Evolutionary conservation across 35 echinoderm and acorn worm genomes (phyloP).

Genomic region (Patiria miniata): DNA sequence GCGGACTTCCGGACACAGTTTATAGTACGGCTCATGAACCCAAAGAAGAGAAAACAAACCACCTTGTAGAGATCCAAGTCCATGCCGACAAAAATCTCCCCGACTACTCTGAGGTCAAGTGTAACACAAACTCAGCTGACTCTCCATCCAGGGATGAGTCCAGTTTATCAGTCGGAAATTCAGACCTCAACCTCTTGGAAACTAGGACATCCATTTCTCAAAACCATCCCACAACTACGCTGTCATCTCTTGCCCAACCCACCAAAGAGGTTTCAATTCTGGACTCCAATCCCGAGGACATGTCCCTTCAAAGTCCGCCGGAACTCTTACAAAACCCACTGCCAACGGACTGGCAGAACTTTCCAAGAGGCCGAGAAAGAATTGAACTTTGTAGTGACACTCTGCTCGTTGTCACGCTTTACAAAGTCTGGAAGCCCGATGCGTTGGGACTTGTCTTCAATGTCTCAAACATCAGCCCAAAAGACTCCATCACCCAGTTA

Average conservation of each 20-base stretch:
- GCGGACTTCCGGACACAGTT: no score
- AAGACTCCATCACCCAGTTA: constrained; percentile 23
- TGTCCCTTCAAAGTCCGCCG: background rate
- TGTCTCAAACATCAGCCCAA: constrained; percentile 44
- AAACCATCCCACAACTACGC: no score
- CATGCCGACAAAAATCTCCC: no score
- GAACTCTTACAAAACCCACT: background rate
- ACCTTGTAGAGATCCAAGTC: no score
- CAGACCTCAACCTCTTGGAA: no score
- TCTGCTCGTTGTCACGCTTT: constrained; percentile 41
- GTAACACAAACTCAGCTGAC: no score
- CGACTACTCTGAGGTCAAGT: no score
- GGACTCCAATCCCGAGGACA: background rate
- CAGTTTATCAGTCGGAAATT: no score
- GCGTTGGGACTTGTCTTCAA: constrained; percentile 61
- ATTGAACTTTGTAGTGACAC: constrained; percentile 39
- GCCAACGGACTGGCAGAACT: background rate
- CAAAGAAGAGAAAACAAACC: no score
- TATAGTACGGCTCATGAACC: no score
- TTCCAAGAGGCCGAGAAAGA: background rate
- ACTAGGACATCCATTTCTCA: no score
- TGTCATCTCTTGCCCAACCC: background rate
- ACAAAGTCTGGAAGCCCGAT: constrained; percentile 77
- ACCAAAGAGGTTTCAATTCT: background rate
- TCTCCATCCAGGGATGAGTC: no score